Percentiles rank a stretch among this genome's conserved stretches.
phyloP scores from a whole-genome alignment of 2,113 vertebrate species.

The Polypterus senegalus region DNA sequence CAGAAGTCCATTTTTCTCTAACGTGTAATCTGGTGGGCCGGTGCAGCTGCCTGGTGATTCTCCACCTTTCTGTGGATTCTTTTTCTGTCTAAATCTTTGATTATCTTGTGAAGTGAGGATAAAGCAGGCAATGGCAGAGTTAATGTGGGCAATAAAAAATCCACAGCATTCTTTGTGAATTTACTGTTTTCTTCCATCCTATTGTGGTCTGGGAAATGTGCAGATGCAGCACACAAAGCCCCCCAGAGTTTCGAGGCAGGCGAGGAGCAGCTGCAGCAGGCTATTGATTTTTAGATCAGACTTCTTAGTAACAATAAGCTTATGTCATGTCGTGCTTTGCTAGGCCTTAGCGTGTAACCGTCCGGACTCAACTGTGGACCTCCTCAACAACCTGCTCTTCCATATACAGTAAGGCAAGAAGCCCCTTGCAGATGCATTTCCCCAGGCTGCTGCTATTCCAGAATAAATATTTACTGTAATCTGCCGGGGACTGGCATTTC shows the following conservation, averaged over 20 bases:
- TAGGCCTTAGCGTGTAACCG: no score
- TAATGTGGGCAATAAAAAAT: no score
- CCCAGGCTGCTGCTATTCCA: constrained; percentile 37
- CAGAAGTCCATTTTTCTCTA: no score
- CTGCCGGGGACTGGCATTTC: constrained; percentile 36
- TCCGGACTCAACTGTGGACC: no score
- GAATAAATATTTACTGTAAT: constrained; percentile 54
- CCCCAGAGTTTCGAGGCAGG: constrained; percentile 22
- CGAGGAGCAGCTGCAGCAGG: constrained; percentile 29
- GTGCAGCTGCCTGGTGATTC: no score
- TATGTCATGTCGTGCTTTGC: no score
- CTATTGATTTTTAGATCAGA: constrained; percentile 20
- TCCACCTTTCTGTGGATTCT: no score
- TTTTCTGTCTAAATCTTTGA: no score
- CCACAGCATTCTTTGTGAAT: constrained; percentile 33
- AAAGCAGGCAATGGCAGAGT: no score
- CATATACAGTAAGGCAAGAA: background rate
- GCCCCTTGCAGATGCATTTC: background rate
- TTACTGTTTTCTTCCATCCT: constrained; percentile 25
- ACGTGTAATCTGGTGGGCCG: no score
- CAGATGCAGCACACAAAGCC: constrained; percentile 45
- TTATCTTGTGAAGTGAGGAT: no score
- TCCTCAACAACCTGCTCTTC: no score
- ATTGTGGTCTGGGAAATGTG: constrained; percentile 36
- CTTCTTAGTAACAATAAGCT: constrained; percentile 20